Percentiles rank a stretch among this genome's conserved stretches.
Conservation (phyloP, 2,113 vertebrate genomes). For the Cairina moschata region DNA sequence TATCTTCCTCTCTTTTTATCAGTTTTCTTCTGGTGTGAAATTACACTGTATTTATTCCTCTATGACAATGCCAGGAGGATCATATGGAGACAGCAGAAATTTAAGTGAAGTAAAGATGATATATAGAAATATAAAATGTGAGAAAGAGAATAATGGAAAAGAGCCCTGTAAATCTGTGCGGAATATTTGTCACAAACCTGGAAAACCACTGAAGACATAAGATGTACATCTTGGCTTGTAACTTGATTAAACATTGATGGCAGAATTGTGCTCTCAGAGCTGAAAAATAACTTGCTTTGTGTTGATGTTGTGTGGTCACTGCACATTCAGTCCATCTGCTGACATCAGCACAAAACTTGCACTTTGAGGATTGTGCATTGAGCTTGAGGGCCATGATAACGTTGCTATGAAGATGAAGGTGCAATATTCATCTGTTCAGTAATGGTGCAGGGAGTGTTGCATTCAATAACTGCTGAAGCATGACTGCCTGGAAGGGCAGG, state of each 20-base stretch:
- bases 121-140: neutral
- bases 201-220: neutral
- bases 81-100: neutral
- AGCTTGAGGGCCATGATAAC: neutral
- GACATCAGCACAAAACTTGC: neutral
- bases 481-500: neutral
- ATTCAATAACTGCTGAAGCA: neutral
- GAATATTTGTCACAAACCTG: neutral
- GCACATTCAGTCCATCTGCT: neutral
- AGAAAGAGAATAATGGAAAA: neutral
- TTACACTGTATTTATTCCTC: neutral
- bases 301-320: neutral
- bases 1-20: neutral
- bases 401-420: neutral
- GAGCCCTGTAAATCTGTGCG: neutral
- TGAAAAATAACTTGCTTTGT: neutral
- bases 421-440: neutral
- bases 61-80: neutral
- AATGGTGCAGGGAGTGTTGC: neutral
- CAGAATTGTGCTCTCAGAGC: neutral
- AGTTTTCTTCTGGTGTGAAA: neutral
- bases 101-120: neutral
- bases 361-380: accelerated
- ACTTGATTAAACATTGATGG: neutral
- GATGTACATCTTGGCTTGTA: neutral